phyloP scores from a whole-genome alignment of 2,113 vertebrate species.

The Noctilio leporinus region DNA sequence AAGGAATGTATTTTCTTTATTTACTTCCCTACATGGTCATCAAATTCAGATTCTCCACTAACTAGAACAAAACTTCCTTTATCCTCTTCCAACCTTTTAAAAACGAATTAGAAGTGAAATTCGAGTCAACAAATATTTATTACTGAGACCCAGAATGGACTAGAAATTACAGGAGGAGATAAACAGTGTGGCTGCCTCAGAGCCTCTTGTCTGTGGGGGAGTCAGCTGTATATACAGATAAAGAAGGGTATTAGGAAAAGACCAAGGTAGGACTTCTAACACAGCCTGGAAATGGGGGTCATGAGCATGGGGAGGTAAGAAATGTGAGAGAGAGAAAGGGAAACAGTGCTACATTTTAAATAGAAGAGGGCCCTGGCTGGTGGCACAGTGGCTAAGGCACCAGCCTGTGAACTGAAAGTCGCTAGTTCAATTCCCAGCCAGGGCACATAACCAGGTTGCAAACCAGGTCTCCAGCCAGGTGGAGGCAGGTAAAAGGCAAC shows the following conservation, averaged over 20 bases:
- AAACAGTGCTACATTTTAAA: background rate
- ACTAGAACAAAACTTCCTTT: background rate
- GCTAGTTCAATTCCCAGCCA: no score
- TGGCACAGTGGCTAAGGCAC: no score
- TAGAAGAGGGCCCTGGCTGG: no score
- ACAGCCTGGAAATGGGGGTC: background rate
- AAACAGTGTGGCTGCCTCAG: background rate
- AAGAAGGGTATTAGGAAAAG: background rate
- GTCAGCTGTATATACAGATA: background rate
- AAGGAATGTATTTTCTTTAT: background rate
- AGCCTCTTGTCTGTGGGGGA: background rate
- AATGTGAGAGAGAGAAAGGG: background rate
- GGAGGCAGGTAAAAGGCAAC: no score
- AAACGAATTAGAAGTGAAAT: background rate
- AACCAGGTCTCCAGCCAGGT: no score
- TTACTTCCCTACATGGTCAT: background rate
- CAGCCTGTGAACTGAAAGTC: no score
- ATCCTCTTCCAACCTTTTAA: background rate
- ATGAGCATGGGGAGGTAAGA: fast-evolving
- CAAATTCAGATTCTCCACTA: background rate
- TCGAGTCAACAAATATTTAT: background rate
- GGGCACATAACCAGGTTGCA: no score
- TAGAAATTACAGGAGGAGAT: background rate
- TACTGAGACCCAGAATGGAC: background rate
- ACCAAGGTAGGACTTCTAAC: background rate